Evolutionary conservation across 1,140 invertebrate species (phyloP).

Genomic region (Antheraea pernyi): DNA sequence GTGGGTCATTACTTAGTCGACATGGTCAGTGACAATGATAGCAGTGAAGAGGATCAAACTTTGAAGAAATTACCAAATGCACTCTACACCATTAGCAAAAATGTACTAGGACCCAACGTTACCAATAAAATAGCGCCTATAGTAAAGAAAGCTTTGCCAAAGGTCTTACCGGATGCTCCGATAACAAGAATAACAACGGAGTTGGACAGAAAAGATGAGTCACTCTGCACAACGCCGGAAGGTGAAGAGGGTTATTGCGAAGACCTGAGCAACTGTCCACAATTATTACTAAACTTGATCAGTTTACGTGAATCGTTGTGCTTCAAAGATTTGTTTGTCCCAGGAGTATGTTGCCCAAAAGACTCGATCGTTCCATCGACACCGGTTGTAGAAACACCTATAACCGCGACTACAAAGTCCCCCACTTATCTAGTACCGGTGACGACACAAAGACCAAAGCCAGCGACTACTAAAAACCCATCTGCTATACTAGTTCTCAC

Average conservation of each 20-base stretch:
- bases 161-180: conserved; percentile 64
- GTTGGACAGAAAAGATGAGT: conserved; percentile 44
- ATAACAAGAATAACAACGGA: conserved; percentile 65
- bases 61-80: conserved; percentile 81
- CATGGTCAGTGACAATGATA: conserved; percentile 80
- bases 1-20: conserved; percentile 91
- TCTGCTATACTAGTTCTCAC: conserved; percentile 66
- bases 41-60: conserved; percentile 65
- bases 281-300: conserved; percentile 89
- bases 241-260: conserved; percentile 90
- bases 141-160: conserved; percentile 83
- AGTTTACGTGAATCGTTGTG: conserved; percentile 92
- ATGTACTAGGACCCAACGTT: conserved; percentile 88
- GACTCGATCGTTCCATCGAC: conserved; percentile 66
- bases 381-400: conserved; percentile 42
- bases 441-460: conserved; percentile 66
- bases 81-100: conserved; percentile 89
- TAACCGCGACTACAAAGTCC: conserved; percentile 61
- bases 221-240: conserved; percentile 88
- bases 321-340: conserved; percentile 94
- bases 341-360: conserved; percentile 93
- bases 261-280: conserved; percentile 93
- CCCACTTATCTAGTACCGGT: conserved; percentile 74
- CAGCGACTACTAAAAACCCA: conserved; percentile 64
- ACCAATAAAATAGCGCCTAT: conserved; percentile 89